Evolutionary conservation across 1,140 invertebrate species (phyloP).

Genomic region (Drosophila aff.): DNA sequence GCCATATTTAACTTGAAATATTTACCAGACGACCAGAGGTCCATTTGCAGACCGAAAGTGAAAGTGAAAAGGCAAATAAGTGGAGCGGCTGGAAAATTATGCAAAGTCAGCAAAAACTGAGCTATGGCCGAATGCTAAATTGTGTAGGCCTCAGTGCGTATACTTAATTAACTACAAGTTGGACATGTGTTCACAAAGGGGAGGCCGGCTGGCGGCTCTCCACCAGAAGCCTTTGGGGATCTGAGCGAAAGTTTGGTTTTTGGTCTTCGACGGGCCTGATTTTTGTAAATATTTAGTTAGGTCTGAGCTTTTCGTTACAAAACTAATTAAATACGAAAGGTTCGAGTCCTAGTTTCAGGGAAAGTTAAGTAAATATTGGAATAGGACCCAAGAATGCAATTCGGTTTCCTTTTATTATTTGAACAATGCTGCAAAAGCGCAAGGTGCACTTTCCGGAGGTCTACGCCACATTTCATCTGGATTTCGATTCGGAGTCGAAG

Average conservation of each 20-base stretch:
- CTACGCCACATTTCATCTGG: constrained; percentile 27
- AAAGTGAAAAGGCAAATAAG: constrained; percentile 39
- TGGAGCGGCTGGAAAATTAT: constrained; percentile 63
- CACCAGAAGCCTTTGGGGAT: background rate
- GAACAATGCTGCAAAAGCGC: constrained; percentile 62
- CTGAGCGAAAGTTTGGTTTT: constrained; percentile 26
- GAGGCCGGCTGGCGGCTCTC: background rate
- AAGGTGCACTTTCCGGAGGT: constrained; percentile 43
- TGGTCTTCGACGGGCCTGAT: constrained; percentile 21
- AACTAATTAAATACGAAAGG: constrained; percentile 61
- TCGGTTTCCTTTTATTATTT: constrained; percentile 46
- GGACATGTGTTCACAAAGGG: constrained; percentile 53
- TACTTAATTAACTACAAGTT: constrained; percentile 76
- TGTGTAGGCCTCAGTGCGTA: constrained; percentile 62
- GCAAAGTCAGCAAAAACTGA: constrained; percentile 74
- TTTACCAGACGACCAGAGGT: constrained; percentile 46
- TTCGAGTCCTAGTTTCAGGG: background rate
- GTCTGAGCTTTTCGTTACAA: constrained; percentile 29
- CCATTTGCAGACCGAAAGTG: constrained; percentile 23
- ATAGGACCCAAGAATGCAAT: constrained; percentile 56
- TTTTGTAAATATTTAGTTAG: constrained; percentile 81
- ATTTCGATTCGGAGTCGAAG: constrained; percentile 17
- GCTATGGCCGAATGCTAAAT: constrained; percentile 51
- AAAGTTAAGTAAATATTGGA: constrained; percentile 63
- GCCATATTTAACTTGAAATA: constrained; percentile 63